Evolutionary conservation across 2,797 vertebrate genomes (phyloP).

Genomic region (Dendrocincla fuliginosa): DNA sequence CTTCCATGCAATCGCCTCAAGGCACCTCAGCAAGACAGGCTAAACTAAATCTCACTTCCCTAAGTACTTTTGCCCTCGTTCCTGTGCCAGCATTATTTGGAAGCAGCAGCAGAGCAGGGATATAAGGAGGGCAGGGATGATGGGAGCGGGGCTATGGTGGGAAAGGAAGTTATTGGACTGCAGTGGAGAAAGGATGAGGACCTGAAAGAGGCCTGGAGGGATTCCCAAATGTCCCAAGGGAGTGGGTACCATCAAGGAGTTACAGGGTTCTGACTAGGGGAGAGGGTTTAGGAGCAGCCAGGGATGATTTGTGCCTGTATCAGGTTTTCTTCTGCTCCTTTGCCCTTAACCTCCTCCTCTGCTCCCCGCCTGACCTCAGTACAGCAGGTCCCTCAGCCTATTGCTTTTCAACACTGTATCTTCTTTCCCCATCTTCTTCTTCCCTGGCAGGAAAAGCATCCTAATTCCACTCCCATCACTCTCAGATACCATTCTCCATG

Average conservation of each 20-base stretch:
- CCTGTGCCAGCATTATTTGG: neutral
- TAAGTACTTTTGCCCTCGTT: neutral
- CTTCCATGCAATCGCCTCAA: neutral
- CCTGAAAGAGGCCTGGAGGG: neutral
- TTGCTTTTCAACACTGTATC: neutral
- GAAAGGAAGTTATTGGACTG: neutral
- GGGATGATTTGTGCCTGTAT: fast-evolving
- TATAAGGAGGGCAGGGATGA: neutral
- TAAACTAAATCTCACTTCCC: neutral
- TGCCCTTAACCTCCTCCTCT: neutral
- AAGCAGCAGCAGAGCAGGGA: neutral
- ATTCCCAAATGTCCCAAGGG: neutral
- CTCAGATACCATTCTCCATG: neutral
- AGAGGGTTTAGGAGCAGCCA: neutral
- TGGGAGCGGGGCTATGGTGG: neutral
- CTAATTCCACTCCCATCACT: neutral
- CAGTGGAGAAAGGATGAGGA: neutral
- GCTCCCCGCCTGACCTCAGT: neutral
- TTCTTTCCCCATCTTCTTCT: neutral
- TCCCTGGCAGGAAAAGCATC: neutral
- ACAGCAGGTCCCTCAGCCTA: neutral
- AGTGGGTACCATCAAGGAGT: neutral
- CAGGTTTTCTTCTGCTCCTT: neutral
- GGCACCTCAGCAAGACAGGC: neutral
- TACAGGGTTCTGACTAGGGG: neutral